Base-by-base conservation (phyloP, 1,140 invertebrate genomes). In the Subanguina moxae region DNA sequence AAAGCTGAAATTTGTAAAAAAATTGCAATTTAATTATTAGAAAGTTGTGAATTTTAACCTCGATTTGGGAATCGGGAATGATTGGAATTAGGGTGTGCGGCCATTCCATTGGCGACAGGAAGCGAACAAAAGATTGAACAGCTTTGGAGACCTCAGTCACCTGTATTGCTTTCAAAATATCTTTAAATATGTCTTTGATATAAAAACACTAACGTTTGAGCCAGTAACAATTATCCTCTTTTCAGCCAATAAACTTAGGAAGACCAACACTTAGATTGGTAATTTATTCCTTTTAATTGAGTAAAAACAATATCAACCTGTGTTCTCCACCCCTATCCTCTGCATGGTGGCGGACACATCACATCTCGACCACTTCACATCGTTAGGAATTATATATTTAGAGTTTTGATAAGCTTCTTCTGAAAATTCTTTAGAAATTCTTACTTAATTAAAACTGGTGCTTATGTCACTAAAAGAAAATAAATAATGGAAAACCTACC, bases 61-160 rank as follows among this genome's bases (percentile, higher is more conserved):
- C 71, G 23, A 61, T 28, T 32, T 75, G 71, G 11, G 71, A 72
- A 52, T 75, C 72, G 0, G 72, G 75, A 11, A 78, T 48, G 30
- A 78, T 74, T 7, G 72, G 72, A 38, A 74, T 73, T 1, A 74
- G 46, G 15, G 76, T 78, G 43, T 74, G 65, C 17, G 72, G 72
- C 74, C 73, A 74, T 59, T 74, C 72, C 17, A 74, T 25, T 27
- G 72, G 72, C 23, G 75, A 57, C n/a, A 74, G 32, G 1, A 74
- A 52, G 7, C 73, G 57, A 28, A 74, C 72, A 28, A 74, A 78
- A 19, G 68, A 19, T 69, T 74, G 72, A 13, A 74, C 72, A 3
- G 72, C 59, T 25, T 57, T 27, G 17, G 72, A 72, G 9, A 74
- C 72, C 38, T 73, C 72, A 21, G 75, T 42, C 7, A 73, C 67